Conservation (phyloP, 2,888 invertebrate species). For the Urechis unicinctus region DNA sequence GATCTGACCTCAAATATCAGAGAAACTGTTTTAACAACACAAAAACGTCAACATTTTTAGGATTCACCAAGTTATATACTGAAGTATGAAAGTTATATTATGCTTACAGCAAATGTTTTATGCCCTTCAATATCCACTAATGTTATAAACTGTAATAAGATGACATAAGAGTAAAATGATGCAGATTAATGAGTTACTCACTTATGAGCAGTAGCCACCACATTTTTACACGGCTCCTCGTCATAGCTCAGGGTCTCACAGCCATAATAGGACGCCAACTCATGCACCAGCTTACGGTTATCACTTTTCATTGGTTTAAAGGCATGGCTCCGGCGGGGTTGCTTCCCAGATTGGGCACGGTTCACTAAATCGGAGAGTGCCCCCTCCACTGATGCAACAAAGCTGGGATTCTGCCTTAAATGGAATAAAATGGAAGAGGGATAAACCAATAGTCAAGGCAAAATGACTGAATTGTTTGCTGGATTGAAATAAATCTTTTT, state of each 20-base stretch:
- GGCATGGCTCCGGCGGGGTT: constrained; percentile 60
- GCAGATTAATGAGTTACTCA: constrained; percentile 19
- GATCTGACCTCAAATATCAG: too few relatives aligned
- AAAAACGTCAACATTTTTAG: too few relatives aligned
- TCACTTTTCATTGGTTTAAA: constrained; percentile 91
- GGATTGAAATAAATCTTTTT: too few relatives aligned
- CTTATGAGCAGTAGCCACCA: constrained; percentile 55
- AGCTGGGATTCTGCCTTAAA: neutral
- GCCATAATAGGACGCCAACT: constrained; percentile 90
- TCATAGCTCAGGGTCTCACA: constrained; percentile 91
- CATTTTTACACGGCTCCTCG: constrained; percentile 88
- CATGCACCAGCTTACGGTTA: constrained; percentile 86
- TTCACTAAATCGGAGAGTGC: neutral
- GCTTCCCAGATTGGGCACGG: constrained; percentile 3
- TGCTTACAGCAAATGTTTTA: neutral
- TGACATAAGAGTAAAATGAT: neutral
- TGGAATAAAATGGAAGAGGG: too few relatives aligned
- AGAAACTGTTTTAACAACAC: neutral
- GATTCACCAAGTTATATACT: too few relatives aligned
- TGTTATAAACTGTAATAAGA: neutral
- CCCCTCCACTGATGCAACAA: neutral
- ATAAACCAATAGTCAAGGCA: too few relatives aligned
- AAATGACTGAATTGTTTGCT: too few relatives aligned
- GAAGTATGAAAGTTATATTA: neutral
- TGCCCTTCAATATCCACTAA: neutral